phyloP scores from a whole-genome alignment of 2,113 vertebrate species.

The Numida meleagris region DNA sequence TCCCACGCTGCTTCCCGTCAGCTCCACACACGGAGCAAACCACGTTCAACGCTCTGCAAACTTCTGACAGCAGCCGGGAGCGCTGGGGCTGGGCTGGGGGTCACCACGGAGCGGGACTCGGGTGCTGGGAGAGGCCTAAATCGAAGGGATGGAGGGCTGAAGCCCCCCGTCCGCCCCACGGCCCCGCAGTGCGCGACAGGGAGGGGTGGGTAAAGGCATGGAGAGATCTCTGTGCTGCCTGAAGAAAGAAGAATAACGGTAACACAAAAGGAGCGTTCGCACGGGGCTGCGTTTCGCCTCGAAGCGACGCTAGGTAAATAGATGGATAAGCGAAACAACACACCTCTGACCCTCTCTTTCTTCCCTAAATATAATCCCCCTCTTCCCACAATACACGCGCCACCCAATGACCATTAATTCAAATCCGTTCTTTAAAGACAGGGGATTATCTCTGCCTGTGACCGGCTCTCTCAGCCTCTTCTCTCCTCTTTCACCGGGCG shows the following conservation, averaged over 20 bases:
- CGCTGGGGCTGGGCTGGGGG: conserved; percentile 3
- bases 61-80: neutral
- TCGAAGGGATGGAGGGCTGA: neutral
- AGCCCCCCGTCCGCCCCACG: conserved; percentile 15
- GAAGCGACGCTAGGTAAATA: neutral
- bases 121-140: conserved; percentile 52
- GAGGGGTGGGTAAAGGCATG: neutral
- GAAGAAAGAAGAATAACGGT: neutral
- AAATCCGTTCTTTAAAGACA: conserved; percentile 7
- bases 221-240: neutral
- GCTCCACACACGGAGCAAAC: neutral
- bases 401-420: conserved; percentile 43
- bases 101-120: conserved; percentile 1
- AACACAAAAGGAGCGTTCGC: neutral
- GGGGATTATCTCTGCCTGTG: conserved; percentile 21
- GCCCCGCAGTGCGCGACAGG: conserved; percentile 12
- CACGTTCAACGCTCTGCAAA: conserved; percentile 58
- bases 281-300: neutral
- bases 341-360: conserved; percentile 27
- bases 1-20: neutral
- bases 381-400: neutral
- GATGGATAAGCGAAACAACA: neutral
- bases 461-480: neutral
- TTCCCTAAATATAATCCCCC: conserved; percentile 8
- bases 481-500: neutral